phyloP scores from a whole-genome alignment of 2,797 vertebrate species.

The Chelon auratus region DNA sequence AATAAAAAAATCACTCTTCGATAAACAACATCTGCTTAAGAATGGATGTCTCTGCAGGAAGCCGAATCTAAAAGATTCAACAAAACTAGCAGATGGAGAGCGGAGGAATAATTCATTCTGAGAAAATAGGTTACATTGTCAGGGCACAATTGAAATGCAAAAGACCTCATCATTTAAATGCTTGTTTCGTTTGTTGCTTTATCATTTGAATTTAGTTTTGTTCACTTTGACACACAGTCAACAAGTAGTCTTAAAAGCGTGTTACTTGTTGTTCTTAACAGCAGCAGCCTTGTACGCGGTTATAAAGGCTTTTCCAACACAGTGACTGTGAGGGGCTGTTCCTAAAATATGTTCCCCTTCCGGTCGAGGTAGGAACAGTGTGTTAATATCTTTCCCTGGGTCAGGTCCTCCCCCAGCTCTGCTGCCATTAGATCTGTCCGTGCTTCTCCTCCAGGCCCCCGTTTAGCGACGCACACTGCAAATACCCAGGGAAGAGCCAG shows the following conservation, averaged over 20 bases:
- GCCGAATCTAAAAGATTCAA: conserved; percentile 30
- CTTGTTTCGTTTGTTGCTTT: conserved; percentile 23
- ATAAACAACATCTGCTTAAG: conserved; percentile 47
- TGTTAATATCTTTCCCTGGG: conserved; percentile 37
- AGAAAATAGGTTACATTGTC: conserved; percentile 33
- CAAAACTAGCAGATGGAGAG: conserved; percentile 45
- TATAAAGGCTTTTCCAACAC: background rate
- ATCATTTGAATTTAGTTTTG: background rate
- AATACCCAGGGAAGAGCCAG: conserved; percentile 63
- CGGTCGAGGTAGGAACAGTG: conserved; percentile 12
- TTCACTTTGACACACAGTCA: conserved; percentile 24
- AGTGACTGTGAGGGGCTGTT: background rate
- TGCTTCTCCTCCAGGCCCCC: conserved; percentile 39
- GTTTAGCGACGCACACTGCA: conserved; percentile 47
- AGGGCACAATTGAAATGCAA: conserved; percentile 38
- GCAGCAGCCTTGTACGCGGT: conserved; percentile 17
- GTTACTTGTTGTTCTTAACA: background rate
- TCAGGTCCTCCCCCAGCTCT: conserved; percentile 24
- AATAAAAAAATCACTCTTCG: conserved; percentile 9
- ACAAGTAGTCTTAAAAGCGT: conserved; percentile 8
- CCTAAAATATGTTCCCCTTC: conserved; percentile 5
- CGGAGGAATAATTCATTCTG: conserved; percentile 34
- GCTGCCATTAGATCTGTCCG: conserved; percentile 40
- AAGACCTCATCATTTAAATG: conserved; percentile 41
- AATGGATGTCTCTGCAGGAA: conserved; percentile 17